Conservation (phyloP, 2,113 vertebrate genomes). For the Nestor notabilis region DNA sequence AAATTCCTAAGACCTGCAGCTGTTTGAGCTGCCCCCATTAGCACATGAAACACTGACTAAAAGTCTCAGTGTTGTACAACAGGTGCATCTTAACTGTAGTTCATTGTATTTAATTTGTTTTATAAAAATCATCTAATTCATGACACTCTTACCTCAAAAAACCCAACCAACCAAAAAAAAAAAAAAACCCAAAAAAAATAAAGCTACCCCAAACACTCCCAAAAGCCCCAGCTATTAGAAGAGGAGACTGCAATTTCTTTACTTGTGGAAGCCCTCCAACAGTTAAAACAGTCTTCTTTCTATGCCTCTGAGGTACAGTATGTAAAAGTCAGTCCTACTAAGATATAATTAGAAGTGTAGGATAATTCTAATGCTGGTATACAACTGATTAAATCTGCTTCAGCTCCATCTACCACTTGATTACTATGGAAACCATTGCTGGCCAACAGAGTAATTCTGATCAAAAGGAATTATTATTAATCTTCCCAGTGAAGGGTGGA, state of each 20-base stretch:
- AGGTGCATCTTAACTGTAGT: not conserved
- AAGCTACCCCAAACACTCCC: not conserved
- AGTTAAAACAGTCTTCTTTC: conserved; percentile 50
- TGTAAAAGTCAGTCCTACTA: conserved; percentile 49
- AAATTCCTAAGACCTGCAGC: not conserved
- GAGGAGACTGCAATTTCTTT: conserved; percentile 7
- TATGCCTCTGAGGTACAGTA: conserved; percentile 59
- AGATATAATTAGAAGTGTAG: conserved; percentile 77
- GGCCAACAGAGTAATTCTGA: conserved; percentile 72
- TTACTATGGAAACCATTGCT: conserved; percentile 79
- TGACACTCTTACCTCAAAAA: not conserved
- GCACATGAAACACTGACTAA: not conserved
- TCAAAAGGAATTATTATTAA: conserved; percentile 80
- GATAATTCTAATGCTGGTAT: conserved; percentile 77
- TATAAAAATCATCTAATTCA: not conserved
- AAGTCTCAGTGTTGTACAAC: not conserved
- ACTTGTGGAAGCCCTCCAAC: not conserved
- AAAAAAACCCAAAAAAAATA: not conserved
- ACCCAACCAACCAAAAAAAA: not conserved
- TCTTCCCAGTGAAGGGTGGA: conserved; percentile 69
- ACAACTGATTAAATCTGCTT: conserved; percentile 75
- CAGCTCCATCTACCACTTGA: conserved; percentile 70
- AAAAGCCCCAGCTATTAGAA: not conserved
- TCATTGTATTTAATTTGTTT: not conserved
- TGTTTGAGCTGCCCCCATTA: not conserved